Conservation (phyloP, 2,888 invertebrate genomes). For the Drosophila macrospina region DNA sequence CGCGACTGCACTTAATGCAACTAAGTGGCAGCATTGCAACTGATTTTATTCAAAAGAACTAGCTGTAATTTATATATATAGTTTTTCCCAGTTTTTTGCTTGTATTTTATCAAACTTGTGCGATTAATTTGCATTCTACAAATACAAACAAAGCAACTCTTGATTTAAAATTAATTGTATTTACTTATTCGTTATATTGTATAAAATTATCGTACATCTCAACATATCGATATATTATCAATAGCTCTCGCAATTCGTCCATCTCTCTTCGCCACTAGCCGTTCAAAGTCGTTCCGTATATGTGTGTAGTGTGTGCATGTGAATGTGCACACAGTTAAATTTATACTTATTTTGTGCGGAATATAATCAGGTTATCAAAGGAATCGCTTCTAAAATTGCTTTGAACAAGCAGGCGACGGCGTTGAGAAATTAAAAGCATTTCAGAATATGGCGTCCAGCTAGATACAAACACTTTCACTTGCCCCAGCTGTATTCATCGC, state of each 20-base stretch:
- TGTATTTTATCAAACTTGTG: background rate
- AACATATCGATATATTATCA: slow-evolving; percentile 46
- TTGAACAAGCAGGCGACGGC: slow-evolving; percentile 19
- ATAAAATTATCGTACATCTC: slow-evolving; percentile 26
- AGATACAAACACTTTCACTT: slow-evolving; percentile 53
- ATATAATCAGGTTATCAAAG: slow-evolving; percentile 14
- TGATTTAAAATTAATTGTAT: slow-evolving; percentile 9
- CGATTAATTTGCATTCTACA: background rate
- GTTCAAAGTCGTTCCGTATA: slow-evolving; percentile 22
- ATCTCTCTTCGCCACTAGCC: slow-evolving; percentile 40
- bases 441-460: slow-evolving; percentile 41
- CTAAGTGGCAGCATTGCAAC: slow-evolving; percentile 24
- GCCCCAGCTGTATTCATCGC: slow-evolving; percentile 32
- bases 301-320: slow-evolving; percentile 9
- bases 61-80: background rate
- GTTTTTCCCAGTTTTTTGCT: background rate
- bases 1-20: background rate
- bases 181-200: slow-evolving; percentile 3
- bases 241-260: slow-evolving; percentile 27
- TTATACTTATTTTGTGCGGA: slow-evolving; percentile 33
- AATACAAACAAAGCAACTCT: background rate
- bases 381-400: slow-evolving; percentile 8
- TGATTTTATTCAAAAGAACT: background rate
- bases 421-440: slow-evolving; percentile 14
- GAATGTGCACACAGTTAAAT: slow-evolving; percentile 28